These are phyloP conservation scores for Beaufortia kweichowensis DNA, from an alignment of 2,113 vertebrate species.

Conservation along the genomic window DNA sequence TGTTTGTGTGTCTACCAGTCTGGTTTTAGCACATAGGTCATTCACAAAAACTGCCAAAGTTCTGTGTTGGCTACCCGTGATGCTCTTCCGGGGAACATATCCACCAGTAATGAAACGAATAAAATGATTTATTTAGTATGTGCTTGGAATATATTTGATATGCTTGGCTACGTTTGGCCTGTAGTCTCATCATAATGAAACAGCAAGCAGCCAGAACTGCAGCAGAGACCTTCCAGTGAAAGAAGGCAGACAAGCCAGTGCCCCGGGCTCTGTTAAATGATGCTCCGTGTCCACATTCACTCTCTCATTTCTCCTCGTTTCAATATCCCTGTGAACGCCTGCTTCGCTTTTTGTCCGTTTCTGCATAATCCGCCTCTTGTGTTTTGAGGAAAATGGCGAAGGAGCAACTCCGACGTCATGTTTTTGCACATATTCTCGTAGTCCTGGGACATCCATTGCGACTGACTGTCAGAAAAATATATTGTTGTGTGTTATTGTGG, in stretches of 20 bases:
- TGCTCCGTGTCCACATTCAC: constrained; percentile 69
- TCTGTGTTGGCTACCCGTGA: constrained; percentile 67
- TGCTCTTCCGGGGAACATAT: constrained; percentile 70
- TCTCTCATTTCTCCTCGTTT: constrained; percentile 74
- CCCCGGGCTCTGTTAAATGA: constrained; percentile 73
- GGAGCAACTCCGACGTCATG: constrained; percentile 3
- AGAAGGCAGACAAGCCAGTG: constrained; percentile 64
- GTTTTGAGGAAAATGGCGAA: constrained; percentile 10
- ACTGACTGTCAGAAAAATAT: constrained; percentile 58
- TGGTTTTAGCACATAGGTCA: constrained; percentile 28
- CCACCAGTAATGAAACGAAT: constrained; percentile 73
- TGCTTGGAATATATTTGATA: constrained; percentile 78
- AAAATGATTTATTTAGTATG: constrained; percentile 78
- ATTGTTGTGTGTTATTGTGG: constrained; percentile 51
- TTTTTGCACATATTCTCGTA: constrained; percentile 18
- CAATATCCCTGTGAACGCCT: constrained; percentile 63
- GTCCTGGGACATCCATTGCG: constrained; percentile 44
- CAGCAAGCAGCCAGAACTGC: constrained; percentile 71
- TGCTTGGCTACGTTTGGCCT: constrained; percentile 77
- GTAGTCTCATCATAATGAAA: constrained; percentile 79
- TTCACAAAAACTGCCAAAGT: constrained; percentile 52
- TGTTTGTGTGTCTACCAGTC: constrained; percentile 7
- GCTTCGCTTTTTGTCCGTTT: constrained; percentile 40
- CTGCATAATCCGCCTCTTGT: constrained; percentile 44
- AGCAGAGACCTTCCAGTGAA: constrained; percentile 68